Conservation (phyloP, 2,113 vertebrate species). For the Tenrec ecaudatus region DNA sequence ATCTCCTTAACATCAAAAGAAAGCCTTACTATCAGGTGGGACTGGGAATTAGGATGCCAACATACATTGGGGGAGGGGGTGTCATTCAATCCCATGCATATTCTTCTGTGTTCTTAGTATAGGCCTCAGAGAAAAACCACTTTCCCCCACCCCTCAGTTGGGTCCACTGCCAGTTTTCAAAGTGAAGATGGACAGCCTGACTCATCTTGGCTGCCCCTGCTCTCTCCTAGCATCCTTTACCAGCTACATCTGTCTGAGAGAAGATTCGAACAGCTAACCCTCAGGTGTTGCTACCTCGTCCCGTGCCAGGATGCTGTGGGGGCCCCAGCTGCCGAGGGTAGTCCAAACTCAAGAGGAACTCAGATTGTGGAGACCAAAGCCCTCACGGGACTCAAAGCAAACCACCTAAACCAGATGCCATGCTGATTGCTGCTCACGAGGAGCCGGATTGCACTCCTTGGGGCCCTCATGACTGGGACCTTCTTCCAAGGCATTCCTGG, state of each 20-base stretch:
- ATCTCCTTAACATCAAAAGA: background rate
- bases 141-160: too few species aligned
- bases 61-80: background rate
- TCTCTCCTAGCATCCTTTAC: background rate
- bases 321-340: too few species aligned
- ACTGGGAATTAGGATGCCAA: background rate
- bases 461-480: background rate
- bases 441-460: background rate
- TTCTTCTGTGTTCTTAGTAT: too few species aligned
- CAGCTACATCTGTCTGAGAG: background rate
- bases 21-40: background rate
- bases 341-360: background rate
- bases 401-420: background rate
- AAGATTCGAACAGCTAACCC: background rate
- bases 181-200: background rate
- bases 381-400: background rate
- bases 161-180: background rate
- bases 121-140: background rate
- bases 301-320: background rate
- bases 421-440: background rate
- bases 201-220: background rate
- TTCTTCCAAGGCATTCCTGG: background rate
- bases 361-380: background rate
- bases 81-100: background rate
- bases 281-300: background rate